A percentile compares a stretch with the other conserved stretches of the same genome.
Evolutionary conservation across 2,888 invertebrate species (phyloP).

Genomic region (Agriopis marginaria): DNA sequence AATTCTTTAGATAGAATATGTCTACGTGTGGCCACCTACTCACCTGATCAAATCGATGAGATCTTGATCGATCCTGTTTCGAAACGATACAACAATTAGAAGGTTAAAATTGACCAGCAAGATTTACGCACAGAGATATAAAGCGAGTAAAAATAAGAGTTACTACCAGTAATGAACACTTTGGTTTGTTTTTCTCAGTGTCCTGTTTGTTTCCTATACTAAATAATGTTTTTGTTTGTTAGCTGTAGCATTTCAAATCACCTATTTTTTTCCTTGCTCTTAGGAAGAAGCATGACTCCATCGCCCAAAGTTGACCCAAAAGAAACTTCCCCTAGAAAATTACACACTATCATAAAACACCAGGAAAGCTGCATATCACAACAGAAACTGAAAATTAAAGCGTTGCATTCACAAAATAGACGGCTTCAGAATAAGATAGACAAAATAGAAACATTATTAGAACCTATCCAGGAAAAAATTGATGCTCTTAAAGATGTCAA

Average conservation of each 20-base stretch:
- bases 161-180: no score
- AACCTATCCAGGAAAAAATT: slow-evolving; percentile 17
- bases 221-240: background rate
- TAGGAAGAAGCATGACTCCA: slow-evolving; percentile 7
- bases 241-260: background rate
- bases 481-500: slow-evolving; percentile 17
- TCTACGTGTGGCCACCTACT: no score
- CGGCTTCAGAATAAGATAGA: slow-evolving; percentile 6
- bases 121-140: no score
- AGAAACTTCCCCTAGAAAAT: slow-evolving; percentile 9
- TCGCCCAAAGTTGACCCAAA: slow-evolving; percentile 3
- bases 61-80: no score
- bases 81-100: no score
- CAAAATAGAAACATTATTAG: slow-evolving; percentile 9
- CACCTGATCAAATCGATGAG: no score
- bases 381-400: slow-evolving; percentile 3
- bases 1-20: no score
- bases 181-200: no score
- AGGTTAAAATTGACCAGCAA: no score
- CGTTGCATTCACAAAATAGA: slow-evolving; percentile 5
- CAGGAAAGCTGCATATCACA: slow-evolving; percentile 5
- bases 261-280: background rate
- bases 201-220: no score
- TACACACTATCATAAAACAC: slow-evolving; percentile 9
- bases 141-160: no score